Conservation (phyloP, 2,888 invertebrate species). For the Brenthis hecate region DNA sequence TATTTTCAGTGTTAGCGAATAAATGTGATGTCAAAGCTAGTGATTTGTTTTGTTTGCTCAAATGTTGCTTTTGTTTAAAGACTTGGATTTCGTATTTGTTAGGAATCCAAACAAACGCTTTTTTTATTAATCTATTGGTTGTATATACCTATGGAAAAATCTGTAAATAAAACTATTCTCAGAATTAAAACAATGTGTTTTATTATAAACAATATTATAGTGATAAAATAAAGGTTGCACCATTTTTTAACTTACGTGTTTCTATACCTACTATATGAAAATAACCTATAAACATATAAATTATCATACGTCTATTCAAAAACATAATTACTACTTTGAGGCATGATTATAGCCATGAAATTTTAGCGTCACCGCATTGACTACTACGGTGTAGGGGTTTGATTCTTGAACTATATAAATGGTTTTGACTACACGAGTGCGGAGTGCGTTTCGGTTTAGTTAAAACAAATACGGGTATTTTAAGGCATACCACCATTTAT, state of each 20-base stretch:
- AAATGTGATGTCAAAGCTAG: conserved; percentile 37
- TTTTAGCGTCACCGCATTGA: no score
- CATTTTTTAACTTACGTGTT: neutral
- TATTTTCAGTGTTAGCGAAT: conserved; percentile 32
- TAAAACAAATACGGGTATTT: no score
- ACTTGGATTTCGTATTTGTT: conserved; percentile 45
- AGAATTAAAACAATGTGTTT: conserved; percentile 58
- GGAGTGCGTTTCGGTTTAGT: no score
- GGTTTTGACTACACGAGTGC: no score
- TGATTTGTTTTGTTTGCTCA: conserved; percentile 46
- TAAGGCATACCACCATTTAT: no score
- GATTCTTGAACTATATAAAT: no score
- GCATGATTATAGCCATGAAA: no score
- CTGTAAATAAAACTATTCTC: conserved; percentile 79
- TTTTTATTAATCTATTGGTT: conserved; percentile 57
- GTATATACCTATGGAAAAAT: conserved; percentile 67
- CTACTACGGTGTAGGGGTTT: no score
- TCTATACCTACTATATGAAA: no score
- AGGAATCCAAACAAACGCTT: conserved; percentile 47
- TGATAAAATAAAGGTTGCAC: conserved; percentile 44
- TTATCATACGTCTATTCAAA: no score
- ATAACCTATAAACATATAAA: no score
- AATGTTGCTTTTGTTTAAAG: conserved; percentile 46
- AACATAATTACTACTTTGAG: no score
- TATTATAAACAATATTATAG: conserved; percentile 55